These are phyloP conservation scores for Plotosus lineatus DNA, from an alignment of 2,113 vertebrate genomes.

Conservation along the genomic window DNA sequence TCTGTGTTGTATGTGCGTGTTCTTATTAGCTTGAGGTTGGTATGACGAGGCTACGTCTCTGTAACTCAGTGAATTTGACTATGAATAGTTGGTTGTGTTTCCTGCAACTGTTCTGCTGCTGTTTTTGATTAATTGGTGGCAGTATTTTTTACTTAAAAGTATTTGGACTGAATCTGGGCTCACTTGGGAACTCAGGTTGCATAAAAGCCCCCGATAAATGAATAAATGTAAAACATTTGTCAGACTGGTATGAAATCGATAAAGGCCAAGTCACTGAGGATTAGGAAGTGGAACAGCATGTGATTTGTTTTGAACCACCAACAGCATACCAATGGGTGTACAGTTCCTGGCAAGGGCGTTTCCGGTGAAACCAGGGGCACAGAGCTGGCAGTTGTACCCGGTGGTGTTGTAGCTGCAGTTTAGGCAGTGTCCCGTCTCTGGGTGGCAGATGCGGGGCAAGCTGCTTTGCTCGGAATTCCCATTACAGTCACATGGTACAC, in stretches of 20 bases:
- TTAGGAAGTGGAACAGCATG: neutral
- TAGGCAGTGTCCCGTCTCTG: conserved; percentile 76
- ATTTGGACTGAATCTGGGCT: neutral
- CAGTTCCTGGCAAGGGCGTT: conserved; percentile 67
- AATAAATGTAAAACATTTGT: neutral
- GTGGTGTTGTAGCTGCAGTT: conserved; percentile 77
- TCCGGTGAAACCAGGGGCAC: conserved; percentile 71
- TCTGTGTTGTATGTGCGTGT: no score
- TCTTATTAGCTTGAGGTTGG: no score
- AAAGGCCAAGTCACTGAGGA: neutral
- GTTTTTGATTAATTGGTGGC: neutral
- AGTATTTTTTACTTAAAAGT: neutral
- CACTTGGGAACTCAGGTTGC: neutral
- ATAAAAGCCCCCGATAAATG: neutral
- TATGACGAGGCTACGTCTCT: no score
- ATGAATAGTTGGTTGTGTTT: no score
- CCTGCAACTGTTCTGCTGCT: neutral
- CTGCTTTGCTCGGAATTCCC: conserved; percentile 71
- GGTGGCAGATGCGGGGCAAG: conserved; percentile 70
- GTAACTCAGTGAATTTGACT: no score
- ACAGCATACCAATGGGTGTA: conserved; percentile 73
- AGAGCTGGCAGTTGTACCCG: conserved; percentile 74
- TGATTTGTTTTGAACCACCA: neutral
- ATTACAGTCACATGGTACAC: conserved; percentile 72
- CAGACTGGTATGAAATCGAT: neutral